phyloP scores from a whole-genome alignment of 2,888 invertebrate genomes.

The Noctua pronuba region DNA sequence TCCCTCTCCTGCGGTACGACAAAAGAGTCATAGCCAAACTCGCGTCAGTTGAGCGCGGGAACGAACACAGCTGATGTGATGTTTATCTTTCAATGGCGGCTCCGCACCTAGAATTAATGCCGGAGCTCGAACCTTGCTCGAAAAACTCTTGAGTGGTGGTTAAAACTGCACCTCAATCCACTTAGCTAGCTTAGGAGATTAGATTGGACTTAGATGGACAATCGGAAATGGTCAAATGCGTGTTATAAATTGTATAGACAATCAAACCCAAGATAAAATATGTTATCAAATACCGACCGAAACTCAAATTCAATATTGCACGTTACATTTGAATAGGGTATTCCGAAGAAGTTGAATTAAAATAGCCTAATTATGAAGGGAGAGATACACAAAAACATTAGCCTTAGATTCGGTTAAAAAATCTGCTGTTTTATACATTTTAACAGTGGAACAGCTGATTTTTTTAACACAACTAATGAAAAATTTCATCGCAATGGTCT shows the following conservation, averaged over 20 bases:
- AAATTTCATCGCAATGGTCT: not conserved
- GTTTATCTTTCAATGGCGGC: slow-evolving; percentile 55
- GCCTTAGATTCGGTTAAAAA: not conserved
- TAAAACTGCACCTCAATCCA: slow-evolving; percentile 45
- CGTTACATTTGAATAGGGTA: not conserved
- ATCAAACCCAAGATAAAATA: not conserved
- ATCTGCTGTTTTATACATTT: not conserved
- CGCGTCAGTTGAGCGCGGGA: slow-evolving; percentile 54
- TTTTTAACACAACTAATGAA: not conserved
- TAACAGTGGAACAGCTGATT: not conserved
- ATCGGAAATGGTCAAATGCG: not conserved
- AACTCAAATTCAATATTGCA: too few relatives aligned
- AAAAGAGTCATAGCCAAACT: slow-evolving; percentile 25
- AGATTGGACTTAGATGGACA: slow-evolving; percentile 24
- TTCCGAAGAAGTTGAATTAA: not conserved
- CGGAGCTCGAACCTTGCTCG: slow-evolving; percentile 19
- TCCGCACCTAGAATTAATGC: slow-evolving; percentile 49
- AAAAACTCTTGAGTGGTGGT: slow-evolving; percentile 49
- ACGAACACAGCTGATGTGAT: slow-evolving; percentile 53
- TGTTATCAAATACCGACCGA: too few relatives aligned
- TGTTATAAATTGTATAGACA: not conserved
- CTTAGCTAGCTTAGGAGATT: slow-evolving; percentile 52
- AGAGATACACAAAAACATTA: not conserved
- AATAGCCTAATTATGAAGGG: not conserved
- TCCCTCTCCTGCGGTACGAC: not conserved